Evolutionary conservation across 2,888 invertebrate genomes (phyloP).

Genomic region (Steinernema hermaphroditum): DNA sequence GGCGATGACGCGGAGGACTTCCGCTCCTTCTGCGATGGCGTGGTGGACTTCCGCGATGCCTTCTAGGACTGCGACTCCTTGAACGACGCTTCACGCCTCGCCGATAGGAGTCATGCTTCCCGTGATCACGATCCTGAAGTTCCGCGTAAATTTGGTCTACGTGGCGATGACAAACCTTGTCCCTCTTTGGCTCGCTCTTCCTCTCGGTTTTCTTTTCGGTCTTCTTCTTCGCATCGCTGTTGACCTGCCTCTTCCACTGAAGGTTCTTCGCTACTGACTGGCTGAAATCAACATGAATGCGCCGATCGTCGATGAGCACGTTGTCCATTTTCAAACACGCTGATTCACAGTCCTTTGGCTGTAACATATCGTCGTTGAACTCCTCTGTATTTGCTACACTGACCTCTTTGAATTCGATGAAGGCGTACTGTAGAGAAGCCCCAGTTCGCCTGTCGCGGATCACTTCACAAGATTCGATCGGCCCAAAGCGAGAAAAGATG

Average conservation of each 20-base stretch:
- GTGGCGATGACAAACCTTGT: not conserved
- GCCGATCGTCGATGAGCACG: constrained; percentile 93
- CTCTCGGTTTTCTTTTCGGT: not conserved
- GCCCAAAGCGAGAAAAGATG: constrained; percentile 93
- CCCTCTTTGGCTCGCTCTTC: not conserved
- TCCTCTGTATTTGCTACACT: constrained; percentile 19
- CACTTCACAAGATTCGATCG: constrained; percentile 75
- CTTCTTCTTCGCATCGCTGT: not conserved
- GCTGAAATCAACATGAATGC: constrained; percentile 99
- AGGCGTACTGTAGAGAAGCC: constrained; percentile 96
- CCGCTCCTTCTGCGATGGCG: not conserved
- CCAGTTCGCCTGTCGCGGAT: constrained; percentile 88
- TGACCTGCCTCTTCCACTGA: constrained; percentile 44
- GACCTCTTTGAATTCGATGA: constrained; percentile 88
- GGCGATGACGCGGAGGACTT: not conserved
- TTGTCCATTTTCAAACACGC: constrained; percentile 99
- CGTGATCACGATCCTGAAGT: not conserved
- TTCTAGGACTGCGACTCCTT: not conserved
- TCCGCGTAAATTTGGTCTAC: not conserved
- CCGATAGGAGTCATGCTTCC: not conserved
- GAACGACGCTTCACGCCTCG: not conserved
- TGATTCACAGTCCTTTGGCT: constrained; percentile 79
- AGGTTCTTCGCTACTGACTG: constrained; percentile 87
- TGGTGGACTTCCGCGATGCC: not conserved
- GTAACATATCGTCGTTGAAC: constrained; percentile 33